Percentiles rank a stretch among this genome's conserved stretches.
Conservation (phyloP, 2,797 vertebrate genomes). For the Hydrocynus forskahlii region DNA sequence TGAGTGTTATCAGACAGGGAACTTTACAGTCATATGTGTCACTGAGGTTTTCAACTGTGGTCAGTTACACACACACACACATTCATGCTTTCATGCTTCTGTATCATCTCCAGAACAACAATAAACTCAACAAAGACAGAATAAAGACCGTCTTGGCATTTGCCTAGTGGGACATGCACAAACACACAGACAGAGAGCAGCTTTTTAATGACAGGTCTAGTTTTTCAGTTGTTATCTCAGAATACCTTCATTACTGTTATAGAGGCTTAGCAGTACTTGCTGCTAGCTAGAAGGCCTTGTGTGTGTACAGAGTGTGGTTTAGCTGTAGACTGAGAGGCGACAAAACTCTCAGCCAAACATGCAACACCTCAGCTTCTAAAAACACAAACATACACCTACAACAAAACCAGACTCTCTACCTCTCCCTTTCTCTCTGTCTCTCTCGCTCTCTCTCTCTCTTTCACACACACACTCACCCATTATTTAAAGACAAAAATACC, state of each 20-base stretch:
- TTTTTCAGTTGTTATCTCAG: slow-evolving; percentile 2
- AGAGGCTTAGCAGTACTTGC: not conserved
- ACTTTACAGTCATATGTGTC: slow-evolving; percentile 14
- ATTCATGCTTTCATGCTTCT: not conserved
- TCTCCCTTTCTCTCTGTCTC: not conserved
- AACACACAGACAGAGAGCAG: not conserved
- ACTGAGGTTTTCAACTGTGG: slow-evolving; percentile 16
- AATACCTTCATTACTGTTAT: slow-evolving; percentile 30
- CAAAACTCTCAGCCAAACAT: not conserved
- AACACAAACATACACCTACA: not conserved
- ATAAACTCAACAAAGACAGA: slow-evolving; percentile 35
- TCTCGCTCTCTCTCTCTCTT: no score
- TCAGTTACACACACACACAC: not conserved
- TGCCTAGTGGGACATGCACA: not conserved
- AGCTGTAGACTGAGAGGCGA: slow-evolving; percentile 7
- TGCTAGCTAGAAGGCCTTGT: not conserved
- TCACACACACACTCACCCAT: no score
- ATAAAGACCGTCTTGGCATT: slow-evolving; percentile 31
- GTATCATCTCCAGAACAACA: slow-evolving; percentile 25
- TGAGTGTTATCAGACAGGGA: slow-evolving; percentile 3
- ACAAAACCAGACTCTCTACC: not conserved
- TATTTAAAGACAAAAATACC: not conserved
- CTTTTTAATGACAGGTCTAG: slow-evolving; percentile 32
- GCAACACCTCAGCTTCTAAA: not conserved
- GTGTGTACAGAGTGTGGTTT: not conserved